Base-by-base conservation (phyloP, 2,113 vertebrate genomes). In the Gnathonemus echidnorhynchus region DNA sequence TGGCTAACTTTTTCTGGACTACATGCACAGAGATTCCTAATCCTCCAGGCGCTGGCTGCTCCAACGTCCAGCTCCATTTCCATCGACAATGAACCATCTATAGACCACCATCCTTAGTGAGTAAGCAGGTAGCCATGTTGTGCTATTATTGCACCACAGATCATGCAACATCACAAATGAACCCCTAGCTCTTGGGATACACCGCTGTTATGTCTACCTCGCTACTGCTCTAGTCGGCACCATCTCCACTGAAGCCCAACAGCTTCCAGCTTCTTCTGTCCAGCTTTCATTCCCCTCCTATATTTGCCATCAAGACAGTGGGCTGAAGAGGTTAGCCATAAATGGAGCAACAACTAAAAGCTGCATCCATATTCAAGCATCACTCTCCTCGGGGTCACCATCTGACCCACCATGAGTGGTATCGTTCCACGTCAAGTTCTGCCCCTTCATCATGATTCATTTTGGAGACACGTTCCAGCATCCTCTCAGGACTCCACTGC, bases 111-210 rank as follows among this genome's bases (percentile, higher is more conserved):
- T 39, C 35, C 74, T 42, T 42, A 17, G 35, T 8, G 74, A 80
- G 74, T 19, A 5, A 80, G 74, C 74, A 17, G 1, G 74, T 39
- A 77, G 31, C 27, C 45, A 91, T 86, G 35, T 53, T 66, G 77
- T 35, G 74, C 88, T n/a, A 58, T 88, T n/a, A 58, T 88, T 42
- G 87, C 45, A 77, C 50, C 87, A 70, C 49, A 80, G 74, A 42
- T 80, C 31, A 35, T 0, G 4, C 74, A 35, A 6, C 35, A 17
- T 42, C 74, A 80, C 15, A 19, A 80, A 70, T 1, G 27, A 70
- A 88, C 83, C 89, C 91, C 87, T 84, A 90, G 52, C 87, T 89
- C 31, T 42, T 19, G 48, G 31, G 84, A 74, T 48, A 50, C 46
- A 50, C 24, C 4, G 45, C 45, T 85, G 19, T 50, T 11, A 50